These are phyloP conservation scores for Sminthurinus aureus DNA, from an alignment of 2,888 invertebrate species.

Conservation along the genomic window DNA sequence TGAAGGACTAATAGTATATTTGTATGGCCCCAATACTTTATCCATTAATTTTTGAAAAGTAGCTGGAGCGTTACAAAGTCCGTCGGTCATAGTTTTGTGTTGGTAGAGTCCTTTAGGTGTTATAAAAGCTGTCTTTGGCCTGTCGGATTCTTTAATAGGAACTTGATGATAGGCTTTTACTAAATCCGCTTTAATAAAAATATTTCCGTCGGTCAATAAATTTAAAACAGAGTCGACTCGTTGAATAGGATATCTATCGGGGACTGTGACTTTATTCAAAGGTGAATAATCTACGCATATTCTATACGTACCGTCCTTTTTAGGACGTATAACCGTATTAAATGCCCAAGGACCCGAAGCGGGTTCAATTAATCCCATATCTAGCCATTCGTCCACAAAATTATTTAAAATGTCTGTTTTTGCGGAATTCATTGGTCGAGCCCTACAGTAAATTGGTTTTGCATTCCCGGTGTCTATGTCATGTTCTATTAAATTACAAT, in stretches of 20 bases:
- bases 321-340: conserved; percentile 58
- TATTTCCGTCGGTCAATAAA: conserved; percentile 60
- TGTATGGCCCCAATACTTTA: not conserved
- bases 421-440: conserved; percentile 45
- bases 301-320: conserved; percentile 60
- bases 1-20: conserved; percentile 52
- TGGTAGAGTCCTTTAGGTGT: conserved; percentile 61
- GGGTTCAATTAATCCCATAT: conserved; percentile 47
- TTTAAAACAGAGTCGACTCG: conserved; percentile 61
- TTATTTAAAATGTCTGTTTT: conserved; percentile 46
- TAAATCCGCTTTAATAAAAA: conserved; percentile 61
- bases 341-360: conserved; percentile 43
- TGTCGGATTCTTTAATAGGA: conserved; percentile 55
- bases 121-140: conserved; percentile 61
- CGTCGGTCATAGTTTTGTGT: conserved; percentile 61
- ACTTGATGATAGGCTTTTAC: conserved; percentile 62
- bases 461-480: conserved; percentile 41
- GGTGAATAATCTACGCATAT: conserved; percentile 60
- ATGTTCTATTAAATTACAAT: conserved; percentile 22
- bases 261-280: conserved; percentile 60
- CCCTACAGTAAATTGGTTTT: conserved; percentile 27
- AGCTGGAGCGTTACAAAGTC: conserved; percentile 60
- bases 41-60: conserved; percentile 61
- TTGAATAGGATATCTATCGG: conserved; percentile 61
- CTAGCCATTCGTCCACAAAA: conserved; percentile 43